Evolutionary conservation across 92 coral and sea anemone species (phyloP).

Genomic region (Desmophyllum pertusum): DNA sequence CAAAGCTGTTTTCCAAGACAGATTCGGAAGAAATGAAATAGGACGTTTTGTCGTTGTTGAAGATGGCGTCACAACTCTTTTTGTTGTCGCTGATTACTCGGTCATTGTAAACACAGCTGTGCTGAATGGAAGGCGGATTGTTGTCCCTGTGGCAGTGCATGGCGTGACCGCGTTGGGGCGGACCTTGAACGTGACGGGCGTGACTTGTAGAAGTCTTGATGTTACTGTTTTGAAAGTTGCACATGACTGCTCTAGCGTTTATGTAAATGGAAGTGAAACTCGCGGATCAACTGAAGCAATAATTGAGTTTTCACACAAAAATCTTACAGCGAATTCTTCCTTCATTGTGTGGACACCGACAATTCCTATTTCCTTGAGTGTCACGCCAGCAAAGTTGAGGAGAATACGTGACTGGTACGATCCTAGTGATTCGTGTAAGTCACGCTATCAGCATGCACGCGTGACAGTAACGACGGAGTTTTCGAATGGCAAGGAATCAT

Average conservation of each 20-base stretch:
- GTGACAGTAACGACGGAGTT: conserved; percentile 47
- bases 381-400: conserved; percentile 40
- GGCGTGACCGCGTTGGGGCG: conserved; percentile 44
- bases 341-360: conserved; percentile 57
- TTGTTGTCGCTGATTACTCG: conserved; percentile 36
- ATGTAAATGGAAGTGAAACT: conserved; percentile 50
- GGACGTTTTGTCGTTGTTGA: conserved; percentile 43
- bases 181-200: conserved; percentile 22
- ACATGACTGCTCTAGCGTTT: conserved; percentile 49
- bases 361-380: conserved; percentile 43
- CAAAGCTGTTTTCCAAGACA: conserved; percentile 39
- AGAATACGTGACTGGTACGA: conserved; percentile 59
- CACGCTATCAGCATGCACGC: conserved; percentile 69
- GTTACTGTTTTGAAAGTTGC: conserved; percentile 32
- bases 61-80: conserved; percentile 27
- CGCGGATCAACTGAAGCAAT: conserved; percentile 33
- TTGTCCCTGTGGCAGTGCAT: conserved; percentile 16
- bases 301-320: conserved; percentile 19
- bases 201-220: conserved; percentile 24
- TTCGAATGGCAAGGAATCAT: conserved; percentile 29
- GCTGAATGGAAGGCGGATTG: conserved; percentile 41
- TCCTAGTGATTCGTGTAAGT: conserved; percentile 48
- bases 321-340: conserved; percentile 37
- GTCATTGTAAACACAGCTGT: conserved; percentile 54
- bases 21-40: conserved; percentile 32